Evolutionary conservation across 35 echinoderm and acorn worm genomes (phyloP), one percentile per base, ranked within the genome.

Genomic region (Apostichopus californicus): DNA sequence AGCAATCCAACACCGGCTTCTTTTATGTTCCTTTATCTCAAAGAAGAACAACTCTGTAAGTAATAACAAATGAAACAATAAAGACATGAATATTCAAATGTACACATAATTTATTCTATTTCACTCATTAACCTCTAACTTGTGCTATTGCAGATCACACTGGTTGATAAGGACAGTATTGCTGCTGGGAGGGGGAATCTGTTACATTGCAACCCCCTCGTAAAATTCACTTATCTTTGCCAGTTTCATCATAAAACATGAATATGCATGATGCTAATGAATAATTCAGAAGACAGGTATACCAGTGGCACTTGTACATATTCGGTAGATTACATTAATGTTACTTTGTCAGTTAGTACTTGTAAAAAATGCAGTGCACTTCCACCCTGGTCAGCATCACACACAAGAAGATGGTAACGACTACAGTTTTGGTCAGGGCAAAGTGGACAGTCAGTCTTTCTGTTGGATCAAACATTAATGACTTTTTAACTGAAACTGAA

Each of bases 31-130:
- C 28, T 34, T 1, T 34, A 34, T 34, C 28, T 34, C 28, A 34
- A 34, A 1, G 28, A 34, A 34, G 0, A 34, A 34, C 28, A 34
- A 34, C 28, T 34, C 28, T 34, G 28, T 34, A 34, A 34, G 28
- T 34, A 34, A 34, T 34, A 34, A 34, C 28, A 34, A 34, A 34
- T 34, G 28, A 34, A 34, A 34, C 28, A 34, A 34, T 34, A 34
- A 34, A 34, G 28, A 34, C 28, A 34, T 34, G 28, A 34, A 34
- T 13, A 68, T 68, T 83, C 15, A 54, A 83, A 83, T 83, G 80
- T 83, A 83, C 80, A 83, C 80, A 83, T 83, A 83, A 83, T 83
- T 83, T 83, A 83, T 83, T 83, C 80, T 83, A 83, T 54, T 83
- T 83, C 25, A 83, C 52, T 34, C 18, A 34, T 34, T 34, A 34